Conservation (phyloP, 2,888 invertebrate species). For the Ectobius pallidus region DNA sequence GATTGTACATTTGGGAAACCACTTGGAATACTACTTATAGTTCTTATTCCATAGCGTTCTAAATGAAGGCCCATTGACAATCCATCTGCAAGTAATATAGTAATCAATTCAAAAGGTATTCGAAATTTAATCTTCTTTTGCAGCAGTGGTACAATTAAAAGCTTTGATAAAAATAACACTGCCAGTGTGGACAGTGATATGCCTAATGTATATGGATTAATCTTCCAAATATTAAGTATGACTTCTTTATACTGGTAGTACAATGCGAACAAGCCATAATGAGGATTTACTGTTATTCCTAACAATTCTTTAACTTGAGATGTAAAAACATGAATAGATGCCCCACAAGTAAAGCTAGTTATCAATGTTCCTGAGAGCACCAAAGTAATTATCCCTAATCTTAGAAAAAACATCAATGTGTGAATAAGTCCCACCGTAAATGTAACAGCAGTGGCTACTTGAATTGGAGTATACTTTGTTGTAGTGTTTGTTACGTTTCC, state of each 20-base stretch:
- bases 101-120: constrained; percentile 75
- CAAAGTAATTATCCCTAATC: neutral
- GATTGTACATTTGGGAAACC: constrained; percentile 63
- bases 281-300: neutral
- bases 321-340: constrained; percentile 2
- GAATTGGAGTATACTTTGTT: neutral
- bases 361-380: neutral
- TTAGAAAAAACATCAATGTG: neutral
- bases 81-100: constrained; percentile 70
- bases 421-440: neutral
- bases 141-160: neutral
- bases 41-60: constrained; percentile 59
- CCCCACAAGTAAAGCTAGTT: constrained; percentile 2
- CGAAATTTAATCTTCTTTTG: constrained; percentile 67
- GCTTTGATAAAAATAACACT: neutral
- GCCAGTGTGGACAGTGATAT: neutral
- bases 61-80: constrained; percentile 65
- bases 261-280: neutral
- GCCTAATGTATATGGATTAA: neutral
- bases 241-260: neutral
- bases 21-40: constrained; percentile 71
- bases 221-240: neutral
- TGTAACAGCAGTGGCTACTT: neutral
- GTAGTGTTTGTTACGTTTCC: neutral
- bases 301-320: constrained; percentile 2